Percentiles rank a stretch among this genome's conserved stretches.
phyloP scores from a whole-genome alignment of 2,797 vertebrate genomes.

The Rhinoraja longicauda region DNA sequence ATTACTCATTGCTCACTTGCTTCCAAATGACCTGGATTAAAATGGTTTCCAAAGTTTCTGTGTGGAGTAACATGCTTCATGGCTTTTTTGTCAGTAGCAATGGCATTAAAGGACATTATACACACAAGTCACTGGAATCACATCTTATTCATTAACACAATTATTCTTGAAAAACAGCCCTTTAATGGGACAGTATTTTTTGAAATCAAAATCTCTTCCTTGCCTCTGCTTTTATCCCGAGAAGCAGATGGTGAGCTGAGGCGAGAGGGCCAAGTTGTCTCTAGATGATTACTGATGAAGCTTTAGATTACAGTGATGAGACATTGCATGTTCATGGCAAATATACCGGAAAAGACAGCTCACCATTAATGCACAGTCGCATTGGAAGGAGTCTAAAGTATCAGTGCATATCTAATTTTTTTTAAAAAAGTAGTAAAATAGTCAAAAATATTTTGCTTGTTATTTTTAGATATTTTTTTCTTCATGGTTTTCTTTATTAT shows the following conservation, averaged over 20 bases:
- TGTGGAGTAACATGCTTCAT: neutral
- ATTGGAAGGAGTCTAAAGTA: neutral
- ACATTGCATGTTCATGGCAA: neutral
- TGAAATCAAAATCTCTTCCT: neutral
- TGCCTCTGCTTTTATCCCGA: conserved; percentile 1
- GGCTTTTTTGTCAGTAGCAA: neutral
- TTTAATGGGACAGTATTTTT: neutral
- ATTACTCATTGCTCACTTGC: neutral
- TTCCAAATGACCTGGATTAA: neutral
- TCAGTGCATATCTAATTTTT: neutral
- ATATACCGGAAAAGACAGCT: neutral
- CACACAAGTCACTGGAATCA: neutral
- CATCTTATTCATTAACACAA: neutral
- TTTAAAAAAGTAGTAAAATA: neutral
- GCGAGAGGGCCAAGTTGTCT: neutral
- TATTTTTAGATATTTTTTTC: neutral
- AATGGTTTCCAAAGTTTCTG: neutral
- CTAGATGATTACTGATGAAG: conserved; percentile 25
- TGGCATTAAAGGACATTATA: neutral
- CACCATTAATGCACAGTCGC: neutral
- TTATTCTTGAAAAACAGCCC: conserved; percentile 22
- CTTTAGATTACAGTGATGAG: conserved; percentile 26
- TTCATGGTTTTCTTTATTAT: neutral
- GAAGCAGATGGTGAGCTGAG: conserved; percentile 30
- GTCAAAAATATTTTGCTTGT: neutral